Conservation (phyloP, 2,888 invertebrate genomes). For the Pharmacophagus antenor region DNA sequence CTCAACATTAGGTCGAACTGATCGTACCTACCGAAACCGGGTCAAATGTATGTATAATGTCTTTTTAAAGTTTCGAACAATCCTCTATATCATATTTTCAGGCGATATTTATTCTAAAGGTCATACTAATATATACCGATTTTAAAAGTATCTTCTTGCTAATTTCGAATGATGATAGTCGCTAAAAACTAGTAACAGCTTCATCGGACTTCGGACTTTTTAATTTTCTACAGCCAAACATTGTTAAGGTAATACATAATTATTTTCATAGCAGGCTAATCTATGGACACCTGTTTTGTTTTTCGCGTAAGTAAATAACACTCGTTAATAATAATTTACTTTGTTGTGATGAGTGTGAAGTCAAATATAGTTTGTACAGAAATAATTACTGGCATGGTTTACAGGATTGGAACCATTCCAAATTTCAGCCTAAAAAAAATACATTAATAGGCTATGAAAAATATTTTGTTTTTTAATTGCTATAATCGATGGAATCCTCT, state of each 20-base stretch:
- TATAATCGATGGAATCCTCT: neutral
- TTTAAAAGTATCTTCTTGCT: too few species aligned
- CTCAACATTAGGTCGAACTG: slow-evolving; percentile 43
- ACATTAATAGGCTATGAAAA: neutral
- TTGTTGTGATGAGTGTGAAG: slow-evolving; percentile 9
- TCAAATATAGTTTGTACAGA: slow-evolving; percentile 4
- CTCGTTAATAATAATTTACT: slow-evolving; percentile 18
- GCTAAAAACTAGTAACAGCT: too few species aligned
- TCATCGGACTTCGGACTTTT: too few species aligned
- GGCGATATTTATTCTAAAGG: neutral
- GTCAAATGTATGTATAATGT: slow-evolving; percentile 45
- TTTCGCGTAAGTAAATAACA: slow-evolving; percentile 22
- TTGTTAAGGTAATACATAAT: neutral
- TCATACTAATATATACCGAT: neutral
- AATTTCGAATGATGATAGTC: too few species aligned
- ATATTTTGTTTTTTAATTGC: neutral
- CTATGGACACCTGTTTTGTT: slow-evolving; percentile 21
- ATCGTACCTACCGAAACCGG: slow-evolving; percentile 47
- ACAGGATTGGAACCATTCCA: neutral
- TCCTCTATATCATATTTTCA: slow-evolving; percentile 27
- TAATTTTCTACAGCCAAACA: too few species aligned
- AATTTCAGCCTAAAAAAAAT: neutral
- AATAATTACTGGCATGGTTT: slow-evolving; percentile 3
- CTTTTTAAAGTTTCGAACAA: slow-evolving; percentile 45
- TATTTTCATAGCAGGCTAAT: slow-evolving; percentile 5